Conservation (phyloP, 2,113 vertebrate species). For the Ceyx cyanopectus region DNA sequence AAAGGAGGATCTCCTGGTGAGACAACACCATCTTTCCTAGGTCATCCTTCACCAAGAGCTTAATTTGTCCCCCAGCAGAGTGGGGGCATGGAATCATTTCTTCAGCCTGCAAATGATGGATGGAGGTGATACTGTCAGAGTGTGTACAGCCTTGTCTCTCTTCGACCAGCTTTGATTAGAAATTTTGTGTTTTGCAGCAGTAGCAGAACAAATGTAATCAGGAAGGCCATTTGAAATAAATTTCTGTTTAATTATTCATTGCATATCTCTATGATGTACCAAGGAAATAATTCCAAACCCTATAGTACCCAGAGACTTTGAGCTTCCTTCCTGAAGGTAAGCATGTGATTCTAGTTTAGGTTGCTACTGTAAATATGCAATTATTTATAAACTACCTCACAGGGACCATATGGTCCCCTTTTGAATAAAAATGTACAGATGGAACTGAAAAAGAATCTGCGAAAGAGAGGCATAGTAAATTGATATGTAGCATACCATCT, state of each 20-base stretch:
- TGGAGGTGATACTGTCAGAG: neutral
- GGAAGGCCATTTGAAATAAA: constrained; percentile 14
- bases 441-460: neutral
- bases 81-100: rapidly evolving
- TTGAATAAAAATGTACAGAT: constrained; percentile 47
- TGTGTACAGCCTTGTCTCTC: rapidly evolving
- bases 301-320: constrained; percentile 19
- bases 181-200: constrained; percentile 6
- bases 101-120: neutral
- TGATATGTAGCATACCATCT: constrained; percentile 53
- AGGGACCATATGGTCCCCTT: constrained; percentile 46
- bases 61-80: neutral
- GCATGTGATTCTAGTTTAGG: neutral
- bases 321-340: constrained; percentile 25
- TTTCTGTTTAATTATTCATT: constrained; percentile 64
- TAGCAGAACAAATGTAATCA: constrained; percentile 11
- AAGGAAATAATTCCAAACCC: constrained; percentile 27
- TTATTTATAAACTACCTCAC: constrained; percentile 62
- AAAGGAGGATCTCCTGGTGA: neutral
- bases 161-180: neutral
- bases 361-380: constrained; percentile 33
- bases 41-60: neutral
- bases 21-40: neutral
- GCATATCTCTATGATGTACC: neutral
- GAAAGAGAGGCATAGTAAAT: constrained; percentile 50